Evolutionary conservation across 2,797 vertebrate genomes (phyloP).

Genomic region (Spinus olivaceus): DNA sequence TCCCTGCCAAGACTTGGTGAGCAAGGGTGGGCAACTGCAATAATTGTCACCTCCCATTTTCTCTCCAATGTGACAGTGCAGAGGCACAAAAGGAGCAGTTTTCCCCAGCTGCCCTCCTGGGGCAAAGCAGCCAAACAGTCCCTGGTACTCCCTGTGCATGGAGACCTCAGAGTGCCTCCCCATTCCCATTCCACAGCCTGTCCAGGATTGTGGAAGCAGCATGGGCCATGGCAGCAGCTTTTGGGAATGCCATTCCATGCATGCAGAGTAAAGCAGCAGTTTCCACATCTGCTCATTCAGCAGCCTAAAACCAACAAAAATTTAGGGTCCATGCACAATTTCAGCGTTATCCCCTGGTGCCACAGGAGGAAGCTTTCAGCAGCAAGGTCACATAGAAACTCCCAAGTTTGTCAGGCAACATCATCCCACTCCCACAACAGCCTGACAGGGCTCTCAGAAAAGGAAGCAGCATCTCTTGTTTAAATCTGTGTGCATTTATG

Average conservation of each 20-base stretch:
- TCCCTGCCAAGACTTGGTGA: not conserved
- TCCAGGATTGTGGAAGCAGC: too few relatives aligned
- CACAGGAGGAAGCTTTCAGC: not conserved
- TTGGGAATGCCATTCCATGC: not conserved
- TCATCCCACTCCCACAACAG: not conserved
- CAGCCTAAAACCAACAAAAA: not conserved
- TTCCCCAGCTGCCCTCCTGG: accelerated
- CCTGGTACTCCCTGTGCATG: accelerated
- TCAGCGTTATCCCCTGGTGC: not conserved
- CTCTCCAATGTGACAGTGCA: accelerated
- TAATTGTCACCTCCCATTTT: not conserved
- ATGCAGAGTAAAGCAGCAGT: not conserved
- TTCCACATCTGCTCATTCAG: not conserved
- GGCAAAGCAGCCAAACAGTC: not conserved
- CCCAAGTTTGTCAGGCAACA: not conserved
- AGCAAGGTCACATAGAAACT: not conserved
- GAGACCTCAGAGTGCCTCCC: not conserved
- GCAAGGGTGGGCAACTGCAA: not conserved
- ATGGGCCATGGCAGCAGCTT: not conserved
- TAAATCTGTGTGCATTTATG: not conserved
- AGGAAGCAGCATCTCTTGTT: not conserved
- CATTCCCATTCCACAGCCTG: not conserved
- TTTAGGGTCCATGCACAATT: not conserved
- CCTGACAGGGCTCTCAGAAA: not conserved
- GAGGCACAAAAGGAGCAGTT: not conserved